Evolutionary conservation across 2,888 invertebrate genomes (phyloP).

Genomic region (Sussaba pulchella): DNA sequence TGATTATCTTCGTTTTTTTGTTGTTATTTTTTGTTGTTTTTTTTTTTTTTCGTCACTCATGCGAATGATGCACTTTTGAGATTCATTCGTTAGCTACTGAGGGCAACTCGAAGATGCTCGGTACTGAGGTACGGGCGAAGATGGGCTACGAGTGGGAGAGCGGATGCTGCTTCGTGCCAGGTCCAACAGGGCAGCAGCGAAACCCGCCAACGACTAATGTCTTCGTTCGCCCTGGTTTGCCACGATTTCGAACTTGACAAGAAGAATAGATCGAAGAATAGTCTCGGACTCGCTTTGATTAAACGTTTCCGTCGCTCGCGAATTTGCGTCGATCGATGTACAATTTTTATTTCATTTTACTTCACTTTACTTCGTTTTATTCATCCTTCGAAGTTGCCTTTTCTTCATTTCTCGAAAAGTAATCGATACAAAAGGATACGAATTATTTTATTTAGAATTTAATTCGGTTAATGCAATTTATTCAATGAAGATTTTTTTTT

Average conservation of each 20-base stretch:
- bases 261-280: conserved; percentile 33
- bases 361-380: neutral
- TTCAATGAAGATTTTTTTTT: no score
- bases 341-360: no score
- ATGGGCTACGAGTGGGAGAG: conserved; percentile 46
- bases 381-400: no score
- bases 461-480: no score
- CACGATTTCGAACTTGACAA: conserved; percentile 18
- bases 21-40: neutral
- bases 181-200: conserved; percentile 36
- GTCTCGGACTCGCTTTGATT: neutral
- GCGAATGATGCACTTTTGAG: conserved; percentile 55
- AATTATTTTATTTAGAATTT: no score
- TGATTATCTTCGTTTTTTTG: neutral
- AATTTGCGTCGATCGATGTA: no score
- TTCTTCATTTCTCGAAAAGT: no score
- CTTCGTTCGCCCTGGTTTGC: conserved; percentile 37
- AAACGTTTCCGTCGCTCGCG: neutral
- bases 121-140: conserved; percentile 2
- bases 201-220: conserved; percentile 1
- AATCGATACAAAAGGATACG: no score
- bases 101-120: conserved; percentile 34
- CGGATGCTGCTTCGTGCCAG: conserved; percentile 47
- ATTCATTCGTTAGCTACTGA: conserved; percentile 58
- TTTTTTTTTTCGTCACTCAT: conserved; percentile 6